A percentile compares a stretch with the other conserved stretches of the same genome.
Conservation (phyloP, 2,113 vertebrate species). For the Ceratotherium simum region DNA sequence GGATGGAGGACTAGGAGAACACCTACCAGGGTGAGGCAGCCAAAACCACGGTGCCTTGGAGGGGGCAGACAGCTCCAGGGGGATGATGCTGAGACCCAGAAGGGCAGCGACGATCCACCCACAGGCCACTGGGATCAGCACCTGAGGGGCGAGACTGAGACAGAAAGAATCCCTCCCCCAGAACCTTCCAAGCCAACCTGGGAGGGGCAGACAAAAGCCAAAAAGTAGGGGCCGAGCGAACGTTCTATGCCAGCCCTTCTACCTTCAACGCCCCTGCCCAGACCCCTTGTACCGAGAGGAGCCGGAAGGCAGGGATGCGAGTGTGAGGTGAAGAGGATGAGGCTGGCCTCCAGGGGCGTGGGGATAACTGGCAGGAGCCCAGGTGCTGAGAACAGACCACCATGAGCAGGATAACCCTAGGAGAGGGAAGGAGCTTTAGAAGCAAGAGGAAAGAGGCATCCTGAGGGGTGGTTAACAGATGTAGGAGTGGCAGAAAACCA, state of each 20-base stretch:
- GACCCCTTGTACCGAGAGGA: conserved; percentile 87
- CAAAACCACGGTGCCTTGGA: conserved; percentile 85
- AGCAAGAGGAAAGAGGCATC: not conserved
- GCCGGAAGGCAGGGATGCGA: conserved; percentile 82
- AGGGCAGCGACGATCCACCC: conserved; percentile 86
- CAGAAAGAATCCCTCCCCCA: not conserved
- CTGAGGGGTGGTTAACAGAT: not conserved
- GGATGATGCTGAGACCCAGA: conserved; percentile 73
- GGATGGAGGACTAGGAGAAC: not conserved
- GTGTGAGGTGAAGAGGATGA: not conserved
- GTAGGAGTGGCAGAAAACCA: not conserved
- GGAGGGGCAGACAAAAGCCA: not conserved
- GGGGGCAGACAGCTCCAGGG: conserved; percentile 71
- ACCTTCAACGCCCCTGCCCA: not conserved
- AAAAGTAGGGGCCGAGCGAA: not conserved
- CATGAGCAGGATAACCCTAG: conserved; percentile 88
- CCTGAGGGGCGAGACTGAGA: conserved; percentile 78
- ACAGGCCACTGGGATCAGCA: conserved; percentile 87
- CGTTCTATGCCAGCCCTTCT: not conserved
- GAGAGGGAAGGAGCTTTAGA: conserved; percentile 50
- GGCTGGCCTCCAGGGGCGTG: conserved; percentile 61
- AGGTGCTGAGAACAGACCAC: conserved; percentile 91
- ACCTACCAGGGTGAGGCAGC: conserved; percentile 88
- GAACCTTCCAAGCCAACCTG: not conserved
- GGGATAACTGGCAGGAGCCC: conserved; percentile 83